phyloP scores from a whole-genome alignment of 1,140 invertebrate genomes.

The Trichogramma pretiosum region DNA sequence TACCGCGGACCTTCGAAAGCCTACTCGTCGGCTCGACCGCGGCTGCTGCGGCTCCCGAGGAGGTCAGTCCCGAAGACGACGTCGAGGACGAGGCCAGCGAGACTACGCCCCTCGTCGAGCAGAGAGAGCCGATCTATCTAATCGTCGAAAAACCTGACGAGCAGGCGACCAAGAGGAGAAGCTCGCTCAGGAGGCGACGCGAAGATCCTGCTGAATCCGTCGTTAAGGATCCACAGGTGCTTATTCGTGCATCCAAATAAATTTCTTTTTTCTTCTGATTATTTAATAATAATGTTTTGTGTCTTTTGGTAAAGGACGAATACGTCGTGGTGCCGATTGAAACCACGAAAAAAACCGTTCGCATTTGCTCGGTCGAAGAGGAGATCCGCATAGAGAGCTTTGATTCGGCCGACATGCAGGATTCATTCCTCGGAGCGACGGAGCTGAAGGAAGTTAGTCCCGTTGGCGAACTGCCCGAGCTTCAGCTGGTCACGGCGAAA shows the following conservation, averaged over 20 bases:
- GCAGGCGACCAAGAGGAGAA: background rate
- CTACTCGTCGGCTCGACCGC: background rate
- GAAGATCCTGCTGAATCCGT: conserved; percentile 19
- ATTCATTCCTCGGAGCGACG: conserved; percentile 4
- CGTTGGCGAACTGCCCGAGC: conserved; percentile 19
- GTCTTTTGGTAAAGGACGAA: no score
- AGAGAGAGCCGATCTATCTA: no score
- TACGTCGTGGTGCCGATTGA: conserved; percentile 20
- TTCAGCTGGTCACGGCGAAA: conserved; percentile 30
- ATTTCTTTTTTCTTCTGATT: no score
- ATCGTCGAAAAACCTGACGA: conserved; percentile 2
- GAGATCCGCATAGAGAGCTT: conserved; percentile 25
- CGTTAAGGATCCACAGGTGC: conserved; percentile 18
- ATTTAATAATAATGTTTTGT: no score
- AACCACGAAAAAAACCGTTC: conserved; percentile 30
- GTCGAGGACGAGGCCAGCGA: no score
- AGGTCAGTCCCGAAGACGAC: no score
- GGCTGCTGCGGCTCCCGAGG: background rate
- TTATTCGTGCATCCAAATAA: no score
- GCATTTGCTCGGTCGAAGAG: conserved; percentile 32
- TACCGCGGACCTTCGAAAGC: background rate
- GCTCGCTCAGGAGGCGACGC: conserved; percentile 11
- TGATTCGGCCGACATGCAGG: conserved; percentile 22
- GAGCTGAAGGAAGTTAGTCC: background rate
- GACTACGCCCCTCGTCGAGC: no score